Base-by-base conservation (phyloP, 2,888 invertebrate species). In the Dugesia japonica region DNA sequence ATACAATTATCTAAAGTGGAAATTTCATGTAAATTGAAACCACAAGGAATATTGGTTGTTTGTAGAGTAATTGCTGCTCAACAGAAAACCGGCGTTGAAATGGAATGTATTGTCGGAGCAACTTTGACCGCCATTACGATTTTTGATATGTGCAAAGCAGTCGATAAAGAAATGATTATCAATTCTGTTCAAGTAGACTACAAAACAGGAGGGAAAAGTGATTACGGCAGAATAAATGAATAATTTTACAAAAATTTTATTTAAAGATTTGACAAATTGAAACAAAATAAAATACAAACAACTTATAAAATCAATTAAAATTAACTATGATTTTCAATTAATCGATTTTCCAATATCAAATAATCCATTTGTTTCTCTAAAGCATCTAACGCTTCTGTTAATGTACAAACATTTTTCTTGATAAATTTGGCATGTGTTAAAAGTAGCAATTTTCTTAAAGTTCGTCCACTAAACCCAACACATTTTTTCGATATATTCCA, bases 61-160 rank as follows among this genome's bases (percentile, higher is more conserved):
- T 88, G 90, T 7, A 87, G 87, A 77, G 89, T 90, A 79, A 28
- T 74, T 28, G 56, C 56, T n/a, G 82, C 83, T 0, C 79, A 81
- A 77, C 31, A 26, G 20, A 38, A 76, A 73, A 95, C 95, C 0
- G 95, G 95, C 0, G 93, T 92, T 0, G 98, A 98, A 87, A 98
- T 99, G 95, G 98, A 98, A 86, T 97, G 97, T 31, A 86, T 98
- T 76, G 91, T 90, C 7, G 94, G 92, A 9, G 92, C 89, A 74
- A 88, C 90, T 71, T 87, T 94, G 74, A 91, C 95, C 1, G 92
- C 94, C 4, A 87, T 98, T 42, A 91, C 95, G 1, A 88, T 98
- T 31, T 98, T 97, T 85, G 98, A 99, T 85, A 98, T 98, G 98
- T 94, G 95, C 84, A 98, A 98, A 86, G 89, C 94, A 0, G 90